phyloP scores from a whole-genome alignment of 2,888 invertebrate genomes.

The Sinhomidia bicolor region DNA sequence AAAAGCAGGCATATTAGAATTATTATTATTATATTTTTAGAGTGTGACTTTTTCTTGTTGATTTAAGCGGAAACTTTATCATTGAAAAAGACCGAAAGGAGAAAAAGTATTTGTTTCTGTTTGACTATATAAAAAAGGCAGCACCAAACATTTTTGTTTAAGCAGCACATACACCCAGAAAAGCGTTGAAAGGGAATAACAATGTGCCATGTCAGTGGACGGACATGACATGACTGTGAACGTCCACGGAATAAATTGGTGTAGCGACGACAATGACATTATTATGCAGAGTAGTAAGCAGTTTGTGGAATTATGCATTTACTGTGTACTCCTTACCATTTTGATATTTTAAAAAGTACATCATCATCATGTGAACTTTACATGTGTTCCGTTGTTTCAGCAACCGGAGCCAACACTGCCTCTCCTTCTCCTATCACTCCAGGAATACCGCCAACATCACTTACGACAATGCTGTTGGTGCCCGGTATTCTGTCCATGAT shows the following conservation, averaged over 20 bases:
- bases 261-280: constrained; percentile 9
- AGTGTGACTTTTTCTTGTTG: constrained; percentile 28
- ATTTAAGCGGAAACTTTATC: background rate
- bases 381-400: constrained; percentile 48
- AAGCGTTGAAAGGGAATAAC: background rate
- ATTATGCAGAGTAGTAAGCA: constrained; percentile 1
- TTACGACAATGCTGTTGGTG: background rate
- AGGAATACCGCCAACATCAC: background rate
- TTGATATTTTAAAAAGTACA: background rate
- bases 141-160: constrained; percentile 7
- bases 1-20: background rate
- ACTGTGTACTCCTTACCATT: background rate
- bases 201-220: background rate
- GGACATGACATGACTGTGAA: background rate
- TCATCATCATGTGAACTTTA: background rate
- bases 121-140: background rate
- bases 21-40: background rate
- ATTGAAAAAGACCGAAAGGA: constrained; percentile 4
- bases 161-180: background rate
- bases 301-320: too few relatives aligned
- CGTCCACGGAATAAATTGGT: background rate
- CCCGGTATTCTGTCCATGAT: background rate
- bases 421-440: background rate
- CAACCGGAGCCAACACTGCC: constrained; percentile 6
- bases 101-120: background rate